phyloP scores from a whole-genome alignment of 2,797 vertebrate genomes.

The Manis pentadactyla region DNA sequence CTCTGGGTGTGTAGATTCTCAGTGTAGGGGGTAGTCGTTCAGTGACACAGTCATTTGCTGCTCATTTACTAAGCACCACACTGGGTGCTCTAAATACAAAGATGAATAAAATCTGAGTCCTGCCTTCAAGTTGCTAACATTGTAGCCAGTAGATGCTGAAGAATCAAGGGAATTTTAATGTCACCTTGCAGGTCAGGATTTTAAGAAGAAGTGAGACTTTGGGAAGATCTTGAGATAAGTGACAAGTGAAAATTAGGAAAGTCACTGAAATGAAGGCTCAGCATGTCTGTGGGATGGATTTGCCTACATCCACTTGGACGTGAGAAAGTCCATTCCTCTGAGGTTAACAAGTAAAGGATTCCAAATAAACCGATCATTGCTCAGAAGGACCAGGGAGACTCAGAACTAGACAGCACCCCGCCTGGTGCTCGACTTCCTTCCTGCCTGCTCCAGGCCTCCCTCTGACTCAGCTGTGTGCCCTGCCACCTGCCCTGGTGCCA shows the following conservation, averaged over 20 bases:
- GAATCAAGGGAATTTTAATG: neutral
- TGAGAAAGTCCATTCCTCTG: neutral
- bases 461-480: neutral
- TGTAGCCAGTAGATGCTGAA: neutral
- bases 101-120: too few relatives aligned
- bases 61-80: neutral
- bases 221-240: neutral
- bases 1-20: neutral
- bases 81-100: neutral
- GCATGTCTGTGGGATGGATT: rapidly evolving
- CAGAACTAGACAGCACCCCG: neutral
- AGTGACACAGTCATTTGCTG: neutral
- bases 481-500: too few relatives aligned
- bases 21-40: rapidly evolving
- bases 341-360: neutral
- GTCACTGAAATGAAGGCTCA: neutral
- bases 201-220: neutral
- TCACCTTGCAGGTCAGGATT: neutral
- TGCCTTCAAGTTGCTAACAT: neutral
- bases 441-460: neutral
- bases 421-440: neutral
- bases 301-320: neutral
- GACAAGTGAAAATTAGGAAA: too few relatives aligned
- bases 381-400: neutral
- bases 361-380: too few relatives aligned